phyloP scores from a whole-genome alignment of 2,888 invertebrate species.

The Loripinus fragilis region DNA sequence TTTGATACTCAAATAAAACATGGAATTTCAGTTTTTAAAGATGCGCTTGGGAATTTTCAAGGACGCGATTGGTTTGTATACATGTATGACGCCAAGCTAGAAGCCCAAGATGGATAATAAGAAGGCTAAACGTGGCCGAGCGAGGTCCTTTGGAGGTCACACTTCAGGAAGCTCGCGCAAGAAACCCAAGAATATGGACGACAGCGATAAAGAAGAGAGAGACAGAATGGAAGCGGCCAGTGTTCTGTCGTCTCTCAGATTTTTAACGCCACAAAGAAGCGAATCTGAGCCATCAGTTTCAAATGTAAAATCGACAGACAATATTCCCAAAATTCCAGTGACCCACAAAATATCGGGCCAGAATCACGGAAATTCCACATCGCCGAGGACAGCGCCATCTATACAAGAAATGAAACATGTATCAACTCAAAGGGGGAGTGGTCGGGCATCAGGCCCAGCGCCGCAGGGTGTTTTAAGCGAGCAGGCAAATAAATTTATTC shows the following conservation, averaged over 20 bases:
- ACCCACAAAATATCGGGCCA: conserved; percentile 4
- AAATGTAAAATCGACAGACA: background rate
- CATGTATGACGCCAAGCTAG: background rate
- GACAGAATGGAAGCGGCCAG: conserved; percentile 69
- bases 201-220: conserved; percentile 60
- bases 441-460: background rate
- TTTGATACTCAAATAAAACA: conserved; percentile 47
- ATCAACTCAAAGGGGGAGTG: background rate
- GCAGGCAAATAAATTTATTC: conserved; percentile 14
- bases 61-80: conserved; percentile 4
- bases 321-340: background rate
- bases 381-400: background rate
- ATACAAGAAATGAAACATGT: background rate
- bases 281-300: background rate
- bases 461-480: background rate
- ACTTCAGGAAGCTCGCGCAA: conserved; percentile 36
- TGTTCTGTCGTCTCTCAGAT: conserved; percentile 53
- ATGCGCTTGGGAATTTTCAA: conserved; percentile 31
- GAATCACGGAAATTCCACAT: background rate
- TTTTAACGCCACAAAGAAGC: conserved; percentile 35
- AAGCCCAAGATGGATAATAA: conserved; percentile 40
- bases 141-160: conserved; percentile 34
- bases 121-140: conserved; percentile 40
- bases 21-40: conserved; percentile 35
- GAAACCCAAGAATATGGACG: conserved; percentile 48